Evolutionary conservation across 2,888 invertebrate genomes (phyloP), one percentile per base, ranked within the genome.

Genomic region (Neria commutata): DNA sequence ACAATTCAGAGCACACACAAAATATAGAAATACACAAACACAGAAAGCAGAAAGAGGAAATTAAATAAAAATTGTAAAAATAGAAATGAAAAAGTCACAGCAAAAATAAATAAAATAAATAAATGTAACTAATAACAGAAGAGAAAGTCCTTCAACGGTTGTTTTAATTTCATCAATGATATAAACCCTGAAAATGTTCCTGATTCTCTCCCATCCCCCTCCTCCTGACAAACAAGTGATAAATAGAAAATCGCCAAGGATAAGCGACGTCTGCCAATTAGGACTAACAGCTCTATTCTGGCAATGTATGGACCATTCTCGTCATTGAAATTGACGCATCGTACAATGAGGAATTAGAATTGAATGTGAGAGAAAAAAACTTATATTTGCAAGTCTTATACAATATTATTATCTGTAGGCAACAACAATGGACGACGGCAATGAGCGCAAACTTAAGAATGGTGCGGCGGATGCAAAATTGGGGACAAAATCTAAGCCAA

Each of bases 321-420:
- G 47, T 57, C 1, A 65, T 68, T 19, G 67, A 68, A 33, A 42
- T 67, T 10, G 66, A 67, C 45, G 55, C 64, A 17, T 61, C 54
- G 3, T 60, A 47, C 23, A n/a, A n/a, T n/a, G n/a, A n/a, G n/a
- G n/a, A n/a, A n/a, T n/a, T n/a, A n/a, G n/a, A n/a, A n/a, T n/a
- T n/a, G n/a, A n/a, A n/a, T n/a, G n/a, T n/a, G n/a, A n/a, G n/a
- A n/a, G n/a, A n/a, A n/a, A n/a, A n/a, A n/a, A n/a, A n/a, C n/a
- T n/a, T n/a, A n/a, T n/a, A n/a, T n/a, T n/a, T n/a, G n/a, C n/a
- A n/a, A n/a, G n/a, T n/a, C n/a, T n/a, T n/a, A n/a, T n/a, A n/a
- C n/a, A n/a, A n/a, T n/a, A n/a, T n/a, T n/a, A n/a, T n/a, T n/a
- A n/a, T n/a, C n/a, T n/a, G n/a, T n/a, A n/a, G n/a, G n/a, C n/a